Evolutionary conservation across 1,140 invertebrate species (phyloP), one percentile per base, ranked within the genome.

Genomic region (Daktulosphaira vitifoliae): DNA sequence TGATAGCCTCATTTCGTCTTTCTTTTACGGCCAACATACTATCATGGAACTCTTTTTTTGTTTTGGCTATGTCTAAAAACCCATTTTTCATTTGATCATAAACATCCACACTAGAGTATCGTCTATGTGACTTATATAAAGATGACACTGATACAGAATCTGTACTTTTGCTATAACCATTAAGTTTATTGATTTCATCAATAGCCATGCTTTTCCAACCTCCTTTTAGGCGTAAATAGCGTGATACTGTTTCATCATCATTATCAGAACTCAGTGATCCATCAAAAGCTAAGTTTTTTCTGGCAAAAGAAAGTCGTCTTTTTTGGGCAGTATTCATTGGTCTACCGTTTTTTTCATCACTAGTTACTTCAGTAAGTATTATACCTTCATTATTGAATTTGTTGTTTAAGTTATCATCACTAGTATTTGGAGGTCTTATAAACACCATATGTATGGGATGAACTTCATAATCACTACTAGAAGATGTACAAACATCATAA

Each of bases 221-320:
- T 4, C 56, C 42, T 15, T 62, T 62, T 13, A 62, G 4, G 7
- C 18, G 25, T 1, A 1, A 16, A 11, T 46, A 46, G 18, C 39
- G 56, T 2, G 25, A 9, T 9, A 9, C 25, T 3, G 38, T 3
- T 7, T 15, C 23, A n/a, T 6, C 23, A 9, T 18, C 38, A n/a
- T n/a, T n/a, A 3, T 13, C 39, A 2, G 56, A 62, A 46, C 56
- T 62, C 25, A 48, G 1, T 0, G 56, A 62, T 46, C 56, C 44
- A 5, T 62, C 53, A 8, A 66, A 66, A 2, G 54, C 66, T 11
- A 56, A 22, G 8, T 54, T 66, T 7, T 62, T 54, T 9, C 54
- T 39, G 20, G 53, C 53, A 3, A 66, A 66, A 1, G 54, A 66
- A 11, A 16, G 46, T 4, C 66, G 52, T 42, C 54, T 23, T 15